These are phyloP conservation scores for Megamerina dolium DNA, from an alignment of 2,888 invertebrate genomes.

Conservation along the genomic window DNA sequence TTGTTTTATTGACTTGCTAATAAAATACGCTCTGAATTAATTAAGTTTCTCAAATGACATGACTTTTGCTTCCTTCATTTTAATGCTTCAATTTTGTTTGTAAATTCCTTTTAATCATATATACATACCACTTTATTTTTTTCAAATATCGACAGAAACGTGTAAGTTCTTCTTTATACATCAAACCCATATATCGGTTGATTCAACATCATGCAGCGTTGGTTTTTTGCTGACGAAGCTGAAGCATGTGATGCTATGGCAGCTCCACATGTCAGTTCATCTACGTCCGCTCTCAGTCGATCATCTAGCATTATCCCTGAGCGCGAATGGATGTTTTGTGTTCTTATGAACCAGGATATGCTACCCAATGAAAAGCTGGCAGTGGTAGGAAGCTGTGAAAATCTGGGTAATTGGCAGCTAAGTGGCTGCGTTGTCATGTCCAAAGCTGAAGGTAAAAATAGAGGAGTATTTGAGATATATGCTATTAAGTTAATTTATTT, in stretches of 20 bases:
- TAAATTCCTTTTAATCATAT: no score
- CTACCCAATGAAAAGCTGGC: conserved; percentile 61
- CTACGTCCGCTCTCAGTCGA: conserved; percentile 7
- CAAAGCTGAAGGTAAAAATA: conserved; percentile 45
- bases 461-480: neutral
- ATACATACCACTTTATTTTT: no score
- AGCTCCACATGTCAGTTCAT: conserved; percentile 18
- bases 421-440: conserved; percentile 55
- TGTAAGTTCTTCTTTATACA: no score
- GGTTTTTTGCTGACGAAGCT: conserved; percentile 58
- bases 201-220: conserved; percentile 57
- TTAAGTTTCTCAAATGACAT: no score
- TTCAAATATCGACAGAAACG: no score
- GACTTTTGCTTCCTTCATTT: no score
- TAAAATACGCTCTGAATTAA: no score
- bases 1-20: no score
- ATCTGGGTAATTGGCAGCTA: conserved; percentile 68
- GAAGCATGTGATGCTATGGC: conserved; percentile 39
- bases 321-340: conserved; percentile 48
- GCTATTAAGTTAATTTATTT: neutral
- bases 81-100: no score
- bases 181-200: neutral
- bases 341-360: conserved; percentile 52
- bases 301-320: conserved; percentile 2
- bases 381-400: conserved; percentile 61